These are phyloP conservation scores for Cerastoderma edule DNA, from an alignment of 2,888 invertebrate genomes.

Conservation along the genomic window DNA sequence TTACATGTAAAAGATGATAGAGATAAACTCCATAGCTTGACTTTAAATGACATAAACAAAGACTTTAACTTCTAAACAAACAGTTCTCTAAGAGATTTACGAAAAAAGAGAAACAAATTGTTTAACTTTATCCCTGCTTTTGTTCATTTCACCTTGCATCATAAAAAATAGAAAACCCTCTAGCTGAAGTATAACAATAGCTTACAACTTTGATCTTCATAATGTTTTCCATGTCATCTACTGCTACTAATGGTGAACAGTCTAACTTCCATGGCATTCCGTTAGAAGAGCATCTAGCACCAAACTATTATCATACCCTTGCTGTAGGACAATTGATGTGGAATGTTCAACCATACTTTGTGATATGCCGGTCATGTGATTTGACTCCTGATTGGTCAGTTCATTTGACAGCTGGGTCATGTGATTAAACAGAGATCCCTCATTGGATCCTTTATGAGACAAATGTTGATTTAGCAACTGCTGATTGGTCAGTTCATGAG, in stretches of 20 bases:
- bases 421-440: neutral
- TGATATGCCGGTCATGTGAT: conserved; percentile 37
- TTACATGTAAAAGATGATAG: too few relatives aligned
- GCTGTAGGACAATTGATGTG: conserved; percentile 60
- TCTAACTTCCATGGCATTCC: conserved; percentile 31
- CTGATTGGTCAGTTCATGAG: conserved; percentile 37
- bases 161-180: too few relatives aligned
- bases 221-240: neutral
- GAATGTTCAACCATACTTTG: conserved; percentile 69
- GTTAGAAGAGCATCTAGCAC: conserved; percentile 40
- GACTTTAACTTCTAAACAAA: too few relatives aligned
- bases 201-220: too few relatives aligned
- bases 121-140: too few relatives aligned
- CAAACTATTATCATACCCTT: conserved; percentile 73
- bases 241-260: neutral
- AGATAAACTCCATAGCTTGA: too few relatives aligned
- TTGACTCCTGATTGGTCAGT: conserved; percentile 37
- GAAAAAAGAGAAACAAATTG: too few relatives aligned
- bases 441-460: neutral
- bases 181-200: too few relatives aligned
- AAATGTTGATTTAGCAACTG: too few relatives aligned
- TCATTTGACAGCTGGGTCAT: conserved; percentile 48
- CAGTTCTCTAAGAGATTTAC: too few relatives aligned
- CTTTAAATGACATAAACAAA: too few relatives aligned
- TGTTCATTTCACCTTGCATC: too few relatives aligned